phyloP scores from a whole-genome alignment of 2,113 vertebrate species.

The Corythornis vintsioides region DNA sequence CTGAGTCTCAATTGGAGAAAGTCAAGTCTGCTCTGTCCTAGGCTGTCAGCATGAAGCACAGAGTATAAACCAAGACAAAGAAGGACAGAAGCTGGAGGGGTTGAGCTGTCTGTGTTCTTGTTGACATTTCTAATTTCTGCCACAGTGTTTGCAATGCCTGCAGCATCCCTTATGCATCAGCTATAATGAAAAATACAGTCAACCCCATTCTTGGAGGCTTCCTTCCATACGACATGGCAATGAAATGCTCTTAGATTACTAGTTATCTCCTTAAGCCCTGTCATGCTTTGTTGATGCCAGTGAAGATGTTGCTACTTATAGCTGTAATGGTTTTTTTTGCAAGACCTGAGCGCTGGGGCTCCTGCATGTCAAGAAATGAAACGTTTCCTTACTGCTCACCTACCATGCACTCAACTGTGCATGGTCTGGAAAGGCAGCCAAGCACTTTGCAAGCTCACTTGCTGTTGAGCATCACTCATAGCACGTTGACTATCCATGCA shows the following conservation, averaged over 20 bases:
- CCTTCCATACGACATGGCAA: background rate
- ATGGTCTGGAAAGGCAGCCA: rapidly evolving
- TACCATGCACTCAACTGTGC: rapidly evolving
- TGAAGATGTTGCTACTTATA: background rate
- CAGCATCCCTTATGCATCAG: background rate
- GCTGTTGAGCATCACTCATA: rapidly evolving
- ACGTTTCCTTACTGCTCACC: background rate
- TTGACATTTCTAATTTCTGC: background rate
- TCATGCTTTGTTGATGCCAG: background rate
- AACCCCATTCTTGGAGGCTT: background rate
- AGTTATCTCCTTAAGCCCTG: background rate
- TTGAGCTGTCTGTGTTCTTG: background rate
- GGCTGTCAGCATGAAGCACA: background rate
- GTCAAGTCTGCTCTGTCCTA: background rate
- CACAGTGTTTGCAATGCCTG: background rate
- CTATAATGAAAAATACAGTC: rapidly evolving
- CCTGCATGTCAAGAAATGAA: rapidly evolving
- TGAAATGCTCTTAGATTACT: background rate
- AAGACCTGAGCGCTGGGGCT: background rate
- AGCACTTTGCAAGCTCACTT: background rate
- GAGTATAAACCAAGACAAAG: background rate
- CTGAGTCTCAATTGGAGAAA: background rate
- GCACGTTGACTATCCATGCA: rapidly evolving
- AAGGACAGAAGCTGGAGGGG: background rate
- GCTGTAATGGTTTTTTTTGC: background rate